Evolutionary conservation across 2,888 invertebrate species (phyloP), one percentile per base, ranked within the genome.

Genomic region (Omphaloscelis lunosa): DNA sequence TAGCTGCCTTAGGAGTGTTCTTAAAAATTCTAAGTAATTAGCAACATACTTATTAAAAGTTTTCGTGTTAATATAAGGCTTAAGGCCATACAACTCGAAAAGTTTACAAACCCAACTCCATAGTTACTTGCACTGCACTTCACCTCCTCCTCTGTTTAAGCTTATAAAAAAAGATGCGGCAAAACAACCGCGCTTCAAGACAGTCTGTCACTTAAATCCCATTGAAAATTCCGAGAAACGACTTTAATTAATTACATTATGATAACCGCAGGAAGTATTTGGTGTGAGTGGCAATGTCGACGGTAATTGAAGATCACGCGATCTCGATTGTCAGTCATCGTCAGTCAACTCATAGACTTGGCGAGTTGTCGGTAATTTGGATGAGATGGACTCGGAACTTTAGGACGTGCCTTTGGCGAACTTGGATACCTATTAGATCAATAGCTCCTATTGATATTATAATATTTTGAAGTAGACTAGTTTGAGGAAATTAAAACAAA

Each of bases 301-400:
- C 63, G n/a, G 71, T 86, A 86, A 83, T 86, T 83, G 83, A 65
- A 68, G 48, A 77, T 65, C 83, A 83, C 83, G 86, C 83, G 67
- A 86, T 73, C 71, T 51, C 59, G 69, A 62, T 69, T 77, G 77
- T 45, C 73, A n/a, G 34, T 62, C 76, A 74, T 84, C 67, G 68
- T 77, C 79, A 65, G 82, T 41, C 72, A 65, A 65, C 58, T 86
- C 63, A 53, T 61, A 63, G 39, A 39, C 86, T 77, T 9, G 56
- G 63, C 29, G n/a, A 70, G 53, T 63, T 15, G 51, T 61, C 48
- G 61, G 61, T 72, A 56, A 74, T 69, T 68, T n/a, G n/a, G 48
- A 65, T 62, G 67, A 69, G 39, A 67, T 15, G 51, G 39, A 45
- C n/a, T 34, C 27, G 34, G 15, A 17, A 45, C 27, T 51, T 41